Evolutionary conservation across 2,888 invertebrate species (phyloP).

Genomic region (Maniola hyperantus): DNA sequence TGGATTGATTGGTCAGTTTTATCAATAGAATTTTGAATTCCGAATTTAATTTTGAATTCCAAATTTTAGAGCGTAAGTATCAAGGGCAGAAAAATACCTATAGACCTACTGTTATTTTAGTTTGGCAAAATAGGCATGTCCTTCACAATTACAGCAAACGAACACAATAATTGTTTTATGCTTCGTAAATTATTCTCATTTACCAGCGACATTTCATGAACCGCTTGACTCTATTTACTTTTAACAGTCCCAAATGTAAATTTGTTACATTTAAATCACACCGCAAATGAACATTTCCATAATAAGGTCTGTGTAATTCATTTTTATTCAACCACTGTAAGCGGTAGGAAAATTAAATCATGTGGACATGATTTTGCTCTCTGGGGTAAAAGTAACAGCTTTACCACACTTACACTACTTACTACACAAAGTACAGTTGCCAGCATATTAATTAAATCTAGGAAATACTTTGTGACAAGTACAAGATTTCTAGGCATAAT

Average conservation of each 20-base stretch:
- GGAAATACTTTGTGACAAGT: constrained; percentile 27
- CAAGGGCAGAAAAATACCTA: too few species aligned
- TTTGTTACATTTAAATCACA: constrained; percentile 26
- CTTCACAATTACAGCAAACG: not conserved
- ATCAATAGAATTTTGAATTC: too few species aligned
- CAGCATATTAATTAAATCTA: not conserved
- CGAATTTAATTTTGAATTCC: too few species aligned
- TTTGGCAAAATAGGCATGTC: not conserved
- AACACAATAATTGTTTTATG: constrained; percentile 15
- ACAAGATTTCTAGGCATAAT: not conserved
- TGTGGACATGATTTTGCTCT: constrained; percentile 39
- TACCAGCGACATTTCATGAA: constrained; percentile 10
- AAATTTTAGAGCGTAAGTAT: too few species aligned
- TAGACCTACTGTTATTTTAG: not conserved
- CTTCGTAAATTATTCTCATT: constrained; percentile 16
- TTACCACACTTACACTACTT: constrained; percentile 3
- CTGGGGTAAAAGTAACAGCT: constrained; percentile 12
- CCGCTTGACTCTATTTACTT: constrained; percentile 17
- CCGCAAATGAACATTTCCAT: constrained; percentile 24
- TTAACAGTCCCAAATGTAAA: constrained; percentile 23
- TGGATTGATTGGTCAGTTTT: too few species aligned
- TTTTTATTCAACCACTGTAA: constrained; percentile 32
- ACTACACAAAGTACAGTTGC: not conserved
- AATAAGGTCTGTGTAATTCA: constrained; percentile 23
- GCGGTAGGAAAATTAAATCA: constrained; percentile 42